Evolutionary conservation across 2,888 invertebrate species (phyloP).

Genomic region (Argyresthia albistria): DNA sequence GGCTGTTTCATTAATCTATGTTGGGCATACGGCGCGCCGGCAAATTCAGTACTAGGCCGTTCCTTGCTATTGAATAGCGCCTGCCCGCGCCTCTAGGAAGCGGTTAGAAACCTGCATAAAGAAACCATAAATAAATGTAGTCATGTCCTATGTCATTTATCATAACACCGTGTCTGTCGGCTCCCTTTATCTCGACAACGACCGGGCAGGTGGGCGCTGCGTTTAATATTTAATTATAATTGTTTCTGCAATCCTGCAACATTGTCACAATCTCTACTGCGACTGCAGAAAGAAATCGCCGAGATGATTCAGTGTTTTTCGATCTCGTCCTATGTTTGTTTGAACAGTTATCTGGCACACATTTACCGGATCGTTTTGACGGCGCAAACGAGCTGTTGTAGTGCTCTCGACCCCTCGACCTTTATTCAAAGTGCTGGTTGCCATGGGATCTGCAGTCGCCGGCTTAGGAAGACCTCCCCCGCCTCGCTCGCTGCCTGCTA

Average conservation of each 20-base stretch:
- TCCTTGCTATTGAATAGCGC: conserved; percentile 2
- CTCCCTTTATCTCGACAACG: conserved; percentile 33
- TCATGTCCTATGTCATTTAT: conserved; percentile 43
- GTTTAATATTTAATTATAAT: not conserved
- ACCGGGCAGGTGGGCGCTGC: conserved; percentile 32
- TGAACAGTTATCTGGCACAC: conserved; percentile 60
- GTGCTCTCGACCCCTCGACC: conserved; percentile 60
- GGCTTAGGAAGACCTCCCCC: conserved; percentile 24
- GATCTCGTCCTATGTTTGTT: conserved; percentile 52
- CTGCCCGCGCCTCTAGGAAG: conserved; percentile 12
- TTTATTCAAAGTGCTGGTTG: conserved; percentile 40
- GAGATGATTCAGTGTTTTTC: conserved; percentile 14
- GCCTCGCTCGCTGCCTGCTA: conserved; percentile 7
- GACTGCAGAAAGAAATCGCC: not conserved
- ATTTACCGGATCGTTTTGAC: conserved; percentile 36
- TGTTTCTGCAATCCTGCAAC: not conserved
- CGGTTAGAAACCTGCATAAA: conserved; percentile 12
- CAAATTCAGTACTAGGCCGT: not conserved
- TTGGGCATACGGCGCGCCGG: not conserved
- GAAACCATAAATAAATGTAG: conserved; percentile 31
- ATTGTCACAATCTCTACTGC: not conserved
- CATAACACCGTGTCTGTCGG: conserved; percentile 51
- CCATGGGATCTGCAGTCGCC: conserved; percentile 29
- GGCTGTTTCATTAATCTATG: too few species aligned
- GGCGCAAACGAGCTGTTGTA: conserved; percentile 47